Base-by-base conservation (phyloP, 30 jellyfish, hydroid and myxozoan genomes). In the Aurelia sp. region DNA sequence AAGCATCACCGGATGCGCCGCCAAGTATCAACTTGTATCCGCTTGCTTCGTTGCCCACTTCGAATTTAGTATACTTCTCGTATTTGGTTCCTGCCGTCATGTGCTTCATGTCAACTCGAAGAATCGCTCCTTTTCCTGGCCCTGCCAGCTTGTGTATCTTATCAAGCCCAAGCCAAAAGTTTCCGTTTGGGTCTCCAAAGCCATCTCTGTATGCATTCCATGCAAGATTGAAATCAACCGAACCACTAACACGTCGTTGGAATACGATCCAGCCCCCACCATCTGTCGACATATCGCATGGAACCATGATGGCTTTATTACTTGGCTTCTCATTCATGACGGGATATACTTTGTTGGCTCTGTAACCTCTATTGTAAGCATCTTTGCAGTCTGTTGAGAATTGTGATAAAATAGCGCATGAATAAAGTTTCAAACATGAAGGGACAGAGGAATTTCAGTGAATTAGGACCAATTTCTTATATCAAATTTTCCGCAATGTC, bases 101-200 rank as follows among this genome's bases (percentile, higher is more conserved):
- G 4, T 64, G 74, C 16, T 21, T 64, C 41, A 64, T 4, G 21
- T 64, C 57, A 64, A 64, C 41, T 15, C 74, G 74, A 37, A 64
- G 74, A 13, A 17, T 5, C 8, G 74, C 41, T 21, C 40, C 41
- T 17, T 21, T 18, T 4, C 51, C 33, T 5, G 74, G 74, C 3
- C 55, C 52, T 21, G 40, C 74, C 11, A 64, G 74, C 41, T 20
- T 6, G 53, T 64, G 74, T 13, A 64, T 20, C 12, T 64, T 64
- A 20, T 64, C 74, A 16, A 64, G 74, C 15, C 74, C 74, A 64
- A 64, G 74, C 74, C 74, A 64, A 19, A 64, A 64, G 51, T 21
- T 64, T 21, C 41, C 41, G 12, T 37, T 16, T 20, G 21, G 16
- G 15, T 64, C 74, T 13, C 74, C 74, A 20, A 64, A 64, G 16